Conservation (phyloP, 2,888 invertebrate genomes). For the Drosophila koepferae region DNA sequence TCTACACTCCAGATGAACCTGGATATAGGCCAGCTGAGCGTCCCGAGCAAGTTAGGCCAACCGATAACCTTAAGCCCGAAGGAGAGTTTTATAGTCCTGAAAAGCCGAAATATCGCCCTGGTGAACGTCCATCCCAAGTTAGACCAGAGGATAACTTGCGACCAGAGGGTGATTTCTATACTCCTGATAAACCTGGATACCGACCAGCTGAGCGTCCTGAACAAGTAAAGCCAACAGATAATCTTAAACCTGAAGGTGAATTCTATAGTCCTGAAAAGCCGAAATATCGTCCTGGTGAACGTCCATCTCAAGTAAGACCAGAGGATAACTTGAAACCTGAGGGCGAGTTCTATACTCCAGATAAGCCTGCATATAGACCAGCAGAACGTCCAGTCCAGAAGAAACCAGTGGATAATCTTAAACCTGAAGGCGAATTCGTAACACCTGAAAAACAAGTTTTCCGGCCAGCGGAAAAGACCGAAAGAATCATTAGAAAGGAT, state of each 20-base stretch:
- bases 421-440: slow-evolving; percentile 2
- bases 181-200: no score
- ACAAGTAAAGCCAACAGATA: not conserved
- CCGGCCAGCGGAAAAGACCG: slow-evolving; percentile 86
- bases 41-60: no score
- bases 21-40: no score
- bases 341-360: not conserved
- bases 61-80: not conserved
- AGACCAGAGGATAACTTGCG: not conserved
- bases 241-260: not conserved
- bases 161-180: slow-evolving; percentile 1
- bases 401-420: not conserved
- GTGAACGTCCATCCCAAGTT: not conserved
- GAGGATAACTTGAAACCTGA: not conserved
- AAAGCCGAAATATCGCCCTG: not conserved
- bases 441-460: slow-evolving; percentile 80
- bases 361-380: not conserved
- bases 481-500: slow-evolving; percentile 85
- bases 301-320: not conserved
- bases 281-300: not conserved
- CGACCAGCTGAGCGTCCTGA: no score
- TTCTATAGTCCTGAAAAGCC: slow-evolving; percentile 1
- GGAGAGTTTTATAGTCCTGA: not conserved
- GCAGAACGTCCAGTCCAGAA: not conserved
- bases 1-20: no score